These are phyloP conservation scores for Psittacula cyanocephala DNA, from an alignment of 2,113 vertebrate species.

Conservation along the genomic window DNA sequence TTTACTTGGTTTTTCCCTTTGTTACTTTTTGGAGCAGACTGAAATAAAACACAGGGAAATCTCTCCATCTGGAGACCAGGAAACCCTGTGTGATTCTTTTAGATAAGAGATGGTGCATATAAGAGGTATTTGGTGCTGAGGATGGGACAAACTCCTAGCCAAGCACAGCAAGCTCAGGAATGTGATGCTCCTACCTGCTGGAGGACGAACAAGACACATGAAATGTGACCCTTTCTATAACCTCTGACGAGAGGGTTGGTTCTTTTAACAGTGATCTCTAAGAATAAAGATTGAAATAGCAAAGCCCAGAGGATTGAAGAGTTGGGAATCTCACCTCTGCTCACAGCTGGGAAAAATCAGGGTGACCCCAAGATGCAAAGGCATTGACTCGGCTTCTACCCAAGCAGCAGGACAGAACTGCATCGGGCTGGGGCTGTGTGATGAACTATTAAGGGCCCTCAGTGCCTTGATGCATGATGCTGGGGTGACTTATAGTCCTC, in stretches of 20 bases:
- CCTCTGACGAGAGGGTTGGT: neutral
- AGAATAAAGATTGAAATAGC: neutral
- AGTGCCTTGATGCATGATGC: fast-evolving
- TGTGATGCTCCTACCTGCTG: fast-evolving
- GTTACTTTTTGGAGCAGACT: neutral
- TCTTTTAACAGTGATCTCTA: neutral
- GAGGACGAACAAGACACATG: no score
- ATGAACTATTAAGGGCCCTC: neutral
- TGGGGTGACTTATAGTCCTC: neutral
- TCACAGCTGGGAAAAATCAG: neutral
- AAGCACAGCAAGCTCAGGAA: neutral
- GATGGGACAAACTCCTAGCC: neutral
- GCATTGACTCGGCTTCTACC: neutral
- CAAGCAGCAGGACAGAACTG: neutral
- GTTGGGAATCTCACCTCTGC: neutral
- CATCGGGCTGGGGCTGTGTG: fast-evolving
- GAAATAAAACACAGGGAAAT: neutral
- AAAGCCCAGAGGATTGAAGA: neutral
- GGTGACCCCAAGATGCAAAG: neutral
- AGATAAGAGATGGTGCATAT: neutral
- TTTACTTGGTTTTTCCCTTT: neutral
- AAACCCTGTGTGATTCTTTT: neutral
- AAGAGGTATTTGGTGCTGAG: neutral
- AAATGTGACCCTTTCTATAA: neutral
- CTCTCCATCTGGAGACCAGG: neutral